Percentiles rank a stretch among this genome's conserved stretches.
These are phyloP conservation scores for Neogale vison DNA, from an alignment of 2,113 vertebrate species.

Conservation along the genomic window DNA sequence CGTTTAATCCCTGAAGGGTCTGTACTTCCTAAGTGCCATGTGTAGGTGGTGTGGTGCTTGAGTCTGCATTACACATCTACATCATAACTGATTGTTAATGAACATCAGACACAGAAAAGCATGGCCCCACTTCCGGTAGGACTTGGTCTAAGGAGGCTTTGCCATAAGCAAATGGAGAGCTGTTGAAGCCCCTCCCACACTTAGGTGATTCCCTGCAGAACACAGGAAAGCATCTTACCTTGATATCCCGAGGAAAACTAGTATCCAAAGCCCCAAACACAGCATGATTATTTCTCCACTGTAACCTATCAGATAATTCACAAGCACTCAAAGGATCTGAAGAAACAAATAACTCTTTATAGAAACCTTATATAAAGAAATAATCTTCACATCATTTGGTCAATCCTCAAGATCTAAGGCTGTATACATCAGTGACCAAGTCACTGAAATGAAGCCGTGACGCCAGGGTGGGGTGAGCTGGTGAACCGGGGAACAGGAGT, in stretches of 20 bases:
- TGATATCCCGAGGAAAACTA: neutral
- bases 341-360: conserved; percentile 7
- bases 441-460: neutral
- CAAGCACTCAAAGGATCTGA: neutral
- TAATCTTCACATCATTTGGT: neutral
- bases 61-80: neutral
- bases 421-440: neutral
- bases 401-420: neutral
- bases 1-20: neutral
- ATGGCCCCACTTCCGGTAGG: neutral
- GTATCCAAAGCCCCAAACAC: neutral
- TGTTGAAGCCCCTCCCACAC: neutral
- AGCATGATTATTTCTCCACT: neutral
- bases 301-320: neutral
- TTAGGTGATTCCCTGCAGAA: neutral
- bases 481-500: neutral
- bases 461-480: neutral
- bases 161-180: neutral
- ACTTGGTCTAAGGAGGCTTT: neutral
- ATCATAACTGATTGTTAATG: neutral
- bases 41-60: neutral
- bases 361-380: neutral
- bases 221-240: neutral
- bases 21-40: neutral
- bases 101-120: neutral